phyloP scores from a whole-genome alignment of 1,140 invertebrate genomes.

The Drosophila nebulosa region DNA sequence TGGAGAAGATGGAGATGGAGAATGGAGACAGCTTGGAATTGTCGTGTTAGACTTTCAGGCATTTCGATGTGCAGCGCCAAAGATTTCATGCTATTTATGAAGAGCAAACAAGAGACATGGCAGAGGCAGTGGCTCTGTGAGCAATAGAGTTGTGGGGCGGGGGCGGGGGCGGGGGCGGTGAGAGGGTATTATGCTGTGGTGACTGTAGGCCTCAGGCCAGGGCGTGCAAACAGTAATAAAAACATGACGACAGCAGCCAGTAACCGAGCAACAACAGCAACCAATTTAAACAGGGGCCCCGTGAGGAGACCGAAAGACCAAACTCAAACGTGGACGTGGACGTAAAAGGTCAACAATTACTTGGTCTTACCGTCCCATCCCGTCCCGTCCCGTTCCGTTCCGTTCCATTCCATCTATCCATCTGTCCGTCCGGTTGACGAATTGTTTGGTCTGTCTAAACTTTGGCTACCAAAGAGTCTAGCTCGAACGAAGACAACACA shows the following conservation, averaged over 20 bases:
- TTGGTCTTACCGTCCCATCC: slow-evolving; percentile 47
- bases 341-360: slow-evolving; percentile 79
- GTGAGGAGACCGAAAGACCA: slow-evolving; percentile 31
- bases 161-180: not conserved
- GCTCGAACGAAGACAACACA: slow-evolving; percentile 44
- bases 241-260: slow-evolving; percentile 64
- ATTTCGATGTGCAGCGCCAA: slow-evolving; percentile 69
- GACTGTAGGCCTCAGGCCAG: slow-evolving; percentile 46
- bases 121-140: not conserved
- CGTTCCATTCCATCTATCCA: slow-evolving; percentile 15
- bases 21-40: slow-evolving; percentile 56
- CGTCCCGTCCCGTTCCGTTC: too few species aligned
- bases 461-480: slow-evolving; percentile 78
- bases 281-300: slow-evolving; percentile 48
- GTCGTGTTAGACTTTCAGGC: slow-evolving; percentile 78
- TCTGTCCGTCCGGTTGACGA: slow-evolving; percentile 45
- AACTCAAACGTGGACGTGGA: slow-evolving; percentile 62
- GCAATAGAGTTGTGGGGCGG: not conserved
- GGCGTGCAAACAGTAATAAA: slow-evolving; percentile 75
- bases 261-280: slow-evolving; percentile 22
- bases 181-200: not conserved
- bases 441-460: slow-evolving; percentile 78
- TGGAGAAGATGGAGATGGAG: slow-evolving; percentile 29
- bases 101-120: slow-evolving; percentile 62
- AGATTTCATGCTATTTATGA: slow-evolving; percentile 79